Evolutionary conservation across 2,888 invertebrate genomes (phyloP).

Genomic region (Apotomis turbidana): DNA sequence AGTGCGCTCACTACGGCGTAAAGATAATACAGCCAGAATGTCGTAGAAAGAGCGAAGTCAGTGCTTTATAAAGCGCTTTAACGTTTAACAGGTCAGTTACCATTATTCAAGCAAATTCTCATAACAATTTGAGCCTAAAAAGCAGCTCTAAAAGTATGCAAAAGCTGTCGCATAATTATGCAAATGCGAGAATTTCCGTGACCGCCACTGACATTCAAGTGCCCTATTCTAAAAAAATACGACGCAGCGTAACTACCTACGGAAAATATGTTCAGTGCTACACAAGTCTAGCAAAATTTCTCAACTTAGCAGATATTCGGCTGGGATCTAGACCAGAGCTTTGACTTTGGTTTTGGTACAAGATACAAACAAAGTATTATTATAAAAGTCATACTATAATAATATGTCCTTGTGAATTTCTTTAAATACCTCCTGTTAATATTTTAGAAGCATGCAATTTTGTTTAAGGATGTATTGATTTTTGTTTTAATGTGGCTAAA

Average conservation of each 20-base stretch:
- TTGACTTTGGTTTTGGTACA: no score
- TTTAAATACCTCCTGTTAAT: no score
- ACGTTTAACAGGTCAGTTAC: constrained; percentile 31
- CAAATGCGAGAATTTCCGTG: constrained; percentile 56
- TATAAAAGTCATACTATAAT: no score
- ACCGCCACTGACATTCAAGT: constrained; percentile 60
- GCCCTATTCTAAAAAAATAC: constrained; percentile 48
- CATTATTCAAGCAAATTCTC: constrained; percentile 26
- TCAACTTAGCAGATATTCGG: neutral
- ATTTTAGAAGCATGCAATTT: no score
- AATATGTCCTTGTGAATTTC: no score
- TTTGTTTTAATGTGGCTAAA: no score
- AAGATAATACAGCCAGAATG: neutral
- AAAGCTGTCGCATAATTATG: constrained; percentile 65
- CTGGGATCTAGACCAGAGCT: no score
- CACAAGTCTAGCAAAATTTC: constrained; percentile 10
- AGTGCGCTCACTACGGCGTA: neutral
- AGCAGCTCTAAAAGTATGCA: constrained; percentile 61
- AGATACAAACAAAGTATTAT: no score
- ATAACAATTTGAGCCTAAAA: constrained; percentile 49
- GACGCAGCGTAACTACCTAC: constrained; percentile 19
- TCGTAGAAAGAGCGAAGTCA: constrained; percentile 16
- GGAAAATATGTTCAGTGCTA: constrained; percentile 19
- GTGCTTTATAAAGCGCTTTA: constrained; percentile 19
- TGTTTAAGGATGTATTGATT: no score